Evolutionary conservation across 2,797 vertebrate genomes (phyloP).

Genomic region (Mionectes olivaceus): DNA sequence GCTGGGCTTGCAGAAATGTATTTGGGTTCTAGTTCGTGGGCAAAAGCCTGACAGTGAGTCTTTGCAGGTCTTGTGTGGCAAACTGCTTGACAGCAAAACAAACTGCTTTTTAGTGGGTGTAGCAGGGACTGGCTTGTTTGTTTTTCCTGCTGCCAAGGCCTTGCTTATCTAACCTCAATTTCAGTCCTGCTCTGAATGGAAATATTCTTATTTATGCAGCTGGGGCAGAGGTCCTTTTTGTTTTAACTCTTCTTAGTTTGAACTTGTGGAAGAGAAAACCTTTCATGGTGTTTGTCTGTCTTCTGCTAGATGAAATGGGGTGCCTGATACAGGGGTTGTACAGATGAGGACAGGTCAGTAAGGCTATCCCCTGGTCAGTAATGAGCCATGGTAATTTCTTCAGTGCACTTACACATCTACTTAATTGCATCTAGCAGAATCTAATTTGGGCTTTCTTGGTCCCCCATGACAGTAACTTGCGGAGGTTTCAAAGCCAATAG

Average conservation of each 20-base stretch:
- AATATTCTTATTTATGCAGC: conserved; percentile 68
- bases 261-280: background rate
- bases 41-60: background rate
- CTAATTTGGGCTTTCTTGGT: background rate
- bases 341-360: rapidly evolving
- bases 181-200: background rate
- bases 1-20: background rate
- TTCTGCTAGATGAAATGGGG: background rate
- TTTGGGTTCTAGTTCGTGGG: background rate
- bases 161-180: conserved; percentile 67
- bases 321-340: background rate
- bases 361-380: background rate
- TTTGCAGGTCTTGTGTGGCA: background rate
- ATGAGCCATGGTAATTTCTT: background rate
- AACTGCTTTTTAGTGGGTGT: background rate
- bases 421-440: background rate
- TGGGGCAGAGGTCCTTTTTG: conserved; percentile 13
- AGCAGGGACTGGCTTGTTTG: conserved; percentile 36
- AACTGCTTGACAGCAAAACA: background rate
- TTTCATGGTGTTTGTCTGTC: background rate
- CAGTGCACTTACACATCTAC: background rate
- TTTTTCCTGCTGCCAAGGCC: conserved; percentile 64
- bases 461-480: background rate
- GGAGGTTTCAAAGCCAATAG: background rate
- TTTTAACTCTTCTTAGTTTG: conserved; percentile 33